Percentiles rank a stretch among this genome's conserved stretches.
Conservation (phyloP, 2,888 invertebrate species). For the Uropetala carovei region DNA sequence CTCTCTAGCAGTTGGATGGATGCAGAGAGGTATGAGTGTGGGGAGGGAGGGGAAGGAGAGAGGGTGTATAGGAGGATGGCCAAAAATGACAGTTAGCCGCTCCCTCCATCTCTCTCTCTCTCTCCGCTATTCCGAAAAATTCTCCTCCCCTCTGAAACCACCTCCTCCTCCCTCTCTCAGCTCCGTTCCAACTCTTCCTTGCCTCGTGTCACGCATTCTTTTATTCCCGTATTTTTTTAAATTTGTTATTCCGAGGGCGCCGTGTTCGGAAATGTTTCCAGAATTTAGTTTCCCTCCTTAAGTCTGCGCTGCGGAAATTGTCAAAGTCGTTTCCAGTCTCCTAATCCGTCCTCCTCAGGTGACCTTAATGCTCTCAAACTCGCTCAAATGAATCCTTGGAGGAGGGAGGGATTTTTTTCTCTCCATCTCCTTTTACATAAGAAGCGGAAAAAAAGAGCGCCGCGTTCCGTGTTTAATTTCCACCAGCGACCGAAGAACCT, state of each 20-base stretch:
- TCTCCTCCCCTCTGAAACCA: background rate
- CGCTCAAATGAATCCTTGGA: too few species aligned
- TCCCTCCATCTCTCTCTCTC: background rate
- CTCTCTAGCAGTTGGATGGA: too few species aligned
- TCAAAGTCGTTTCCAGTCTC: constrained; percentile 21
- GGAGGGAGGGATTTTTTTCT: background rate
- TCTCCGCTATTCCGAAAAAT: background rate
- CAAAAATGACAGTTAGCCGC: background rate
- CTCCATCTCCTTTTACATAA: background rate
- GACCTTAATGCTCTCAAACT: background rate
- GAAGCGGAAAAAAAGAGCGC: background rate
- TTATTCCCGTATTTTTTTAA: background rate
- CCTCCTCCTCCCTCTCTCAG: background rate
- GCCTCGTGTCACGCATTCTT: background rate
- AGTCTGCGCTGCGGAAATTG: background rate
- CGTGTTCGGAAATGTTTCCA: background rate
- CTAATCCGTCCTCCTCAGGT: constrained; percentile 7
- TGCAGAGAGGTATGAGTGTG: too few species aligned
- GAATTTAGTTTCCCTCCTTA: constrained; percentile 18
- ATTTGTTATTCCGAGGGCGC: background rate
- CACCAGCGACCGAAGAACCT: background rate
- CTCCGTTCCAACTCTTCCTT: background rate
- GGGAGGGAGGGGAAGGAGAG: background rate
- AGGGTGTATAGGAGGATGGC: too few species aligned
- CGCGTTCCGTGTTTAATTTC: background rate